These are phyloP conservation scores for Trematocara unimaculatum DNA, from an alignment of 2,113 vertebrate species.

Conservation along the genomic window DNA sequence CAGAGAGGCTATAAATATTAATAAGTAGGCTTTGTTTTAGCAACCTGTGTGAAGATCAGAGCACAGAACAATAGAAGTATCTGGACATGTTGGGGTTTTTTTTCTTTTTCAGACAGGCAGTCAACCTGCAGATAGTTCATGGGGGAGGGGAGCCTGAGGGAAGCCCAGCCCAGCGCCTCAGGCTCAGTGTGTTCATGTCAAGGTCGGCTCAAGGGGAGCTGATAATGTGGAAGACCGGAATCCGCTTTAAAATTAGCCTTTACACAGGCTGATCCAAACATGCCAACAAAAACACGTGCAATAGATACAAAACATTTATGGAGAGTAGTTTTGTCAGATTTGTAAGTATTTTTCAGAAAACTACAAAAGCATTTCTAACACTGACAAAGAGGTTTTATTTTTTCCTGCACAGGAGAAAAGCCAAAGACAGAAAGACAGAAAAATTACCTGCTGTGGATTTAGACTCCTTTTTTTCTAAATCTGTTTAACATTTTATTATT, in stretches of 20 bases:
- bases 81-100: slow-evolving; percentile 36
- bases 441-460: not conserved
- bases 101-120: slow-evolving; percentile 18
- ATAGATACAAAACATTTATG: not conserved
- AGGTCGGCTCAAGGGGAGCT: slow-evolving; percentile 67
- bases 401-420: not conserved
- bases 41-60: slow-evolving; percentile 73
- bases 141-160: slow-evolving; percentile 46
- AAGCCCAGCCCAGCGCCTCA: slow-evolving; percentile 34
- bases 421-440: not conserved
- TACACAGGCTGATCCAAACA: not conserved
- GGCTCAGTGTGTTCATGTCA: slow-evolving; percentile 56
- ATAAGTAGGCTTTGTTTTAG: slow-evolving; percentile 72
- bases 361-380: not conserved
- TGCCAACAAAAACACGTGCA: not conserved
- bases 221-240: slow-evolving; percentile 19
- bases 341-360: not conserved
- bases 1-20: slow-evolving; percentile 71
- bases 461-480: not conserved
- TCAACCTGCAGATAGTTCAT: slow-evolving; percentile 45
- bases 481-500: not conserved
- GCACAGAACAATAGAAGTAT: slow-evolving; percentile 60
- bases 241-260: slow-evolving; percentile 20
- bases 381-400: not conserved
- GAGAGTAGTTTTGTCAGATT: not conserved